Conservation (phyloP, 2,797 vertebrate genomes). For the Chelonia mydas region DNA sequence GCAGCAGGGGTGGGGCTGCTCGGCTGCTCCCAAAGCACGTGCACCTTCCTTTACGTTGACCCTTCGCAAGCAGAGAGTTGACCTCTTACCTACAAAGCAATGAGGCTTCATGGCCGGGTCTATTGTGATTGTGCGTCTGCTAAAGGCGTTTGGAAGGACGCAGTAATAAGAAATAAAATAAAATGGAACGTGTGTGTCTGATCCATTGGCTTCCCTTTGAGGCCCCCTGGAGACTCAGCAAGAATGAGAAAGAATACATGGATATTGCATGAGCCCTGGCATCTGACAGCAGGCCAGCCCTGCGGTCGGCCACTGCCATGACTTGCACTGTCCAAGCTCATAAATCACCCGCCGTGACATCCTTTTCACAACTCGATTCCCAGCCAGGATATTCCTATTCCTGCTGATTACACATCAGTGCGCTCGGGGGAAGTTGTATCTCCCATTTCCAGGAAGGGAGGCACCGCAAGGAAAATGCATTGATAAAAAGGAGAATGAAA, state of each 20-base stretch:
- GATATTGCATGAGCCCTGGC: constrained; percentile 79
- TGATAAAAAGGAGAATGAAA: constrained; percentile 80
- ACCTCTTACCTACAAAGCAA: background rate
- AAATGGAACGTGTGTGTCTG: constrained; percentile 63
- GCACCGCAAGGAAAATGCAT: constrained; percentile 81
- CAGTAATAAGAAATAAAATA: constrained; percentile 62
- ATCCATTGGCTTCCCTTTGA: constrained; percentile 60
- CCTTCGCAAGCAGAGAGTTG: constrained; percentile 29
- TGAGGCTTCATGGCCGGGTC: background rate
- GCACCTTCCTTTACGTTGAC: background rate
- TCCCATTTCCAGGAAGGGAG: constrained; percentile 89
- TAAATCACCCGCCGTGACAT: constrained; percentile 81
- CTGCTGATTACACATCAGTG: constrained; percentile 78
- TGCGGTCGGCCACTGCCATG: constrained; percentile 47
- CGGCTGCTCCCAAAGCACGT: background rate
- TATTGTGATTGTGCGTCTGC: constrained; percentile 45
- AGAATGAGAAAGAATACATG: constrained; percentile 81
- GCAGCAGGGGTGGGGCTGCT: background rate
- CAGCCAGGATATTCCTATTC: constrained; percentile 84
- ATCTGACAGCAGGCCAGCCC: constrained; percentile 67
- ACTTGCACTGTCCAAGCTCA: constrained; percentile 65
- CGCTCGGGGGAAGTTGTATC: constrained; percentile 73
- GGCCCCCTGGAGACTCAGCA: constrained; percentile 30
- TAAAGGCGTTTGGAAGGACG: constrained; percentile 59
- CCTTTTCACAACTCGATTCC: constrained; percentile 82